Evolutionary conservation across 2,888 invertebrate species (phyloP).

Genomic region (Ferrisia virgata): DNA sequence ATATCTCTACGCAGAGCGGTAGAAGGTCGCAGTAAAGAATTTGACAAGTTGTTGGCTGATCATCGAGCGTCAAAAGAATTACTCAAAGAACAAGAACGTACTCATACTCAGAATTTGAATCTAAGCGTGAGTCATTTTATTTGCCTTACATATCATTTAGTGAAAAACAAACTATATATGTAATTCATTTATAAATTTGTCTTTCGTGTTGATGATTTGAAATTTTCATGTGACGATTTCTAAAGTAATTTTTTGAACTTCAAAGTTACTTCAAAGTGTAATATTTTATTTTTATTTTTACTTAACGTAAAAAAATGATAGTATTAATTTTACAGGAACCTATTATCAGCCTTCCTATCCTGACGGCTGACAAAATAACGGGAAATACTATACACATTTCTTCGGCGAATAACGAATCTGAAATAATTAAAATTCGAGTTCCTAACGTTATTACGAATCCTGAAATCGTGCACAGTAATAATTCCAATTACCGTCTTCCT

Average conservation of each 20-base stretch:
- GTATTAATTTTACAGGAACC: slow-evolving; percentile 42
- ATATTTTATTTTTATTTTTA: not conserved
- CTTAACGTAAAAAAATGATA: slow-evolving; percentile 33
- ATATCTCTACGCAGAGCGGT: slow-evolving; percentile 34
- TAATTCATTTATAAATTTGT: not conserved
- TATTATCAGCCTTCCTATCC: slow-evolving; percentile 41
- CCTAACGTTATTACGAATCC: slow-evolving; percentile 35
- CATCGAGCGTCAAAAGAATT: slow-evolving; percentile 39
- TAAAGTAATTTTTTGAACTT: not conserved
- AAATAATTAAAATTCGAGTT: slow-evolving; percentile 42
- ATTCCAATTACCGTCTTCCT: not conserved
- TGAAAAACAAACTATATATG: not conserved
- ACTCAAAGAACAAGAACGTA: slow-evolving; percentile 33
- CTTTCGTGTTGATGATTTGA: not conserved
- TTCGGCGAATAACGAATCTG: slow-evolving; percentile 29
- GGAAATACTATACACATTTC: slow-evolving; percentile 39
- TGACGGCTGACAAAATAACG: slow-evolving; percentile 24
- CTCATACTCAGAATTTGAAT: not conserved
- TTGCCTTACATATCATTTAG: not conserved
- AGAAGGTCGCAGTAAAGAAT: slow-evolving; percentile 41
- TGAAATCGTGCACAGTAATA: slow-evolving; percentile 7
- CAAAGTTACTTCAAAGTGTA: not conserved
- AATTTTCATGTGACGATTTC: not conserved
- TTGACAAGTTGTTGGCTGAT: slow-evolving; percentile 34
- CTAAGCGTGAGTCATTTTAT: slow-evolving; percentile 37